These are phyloP conservation scores for Daubentonia madagascariensis DNA, from an alignment of 2,113 vertebrate genomes.

Conservation along the genomic window DNA sequence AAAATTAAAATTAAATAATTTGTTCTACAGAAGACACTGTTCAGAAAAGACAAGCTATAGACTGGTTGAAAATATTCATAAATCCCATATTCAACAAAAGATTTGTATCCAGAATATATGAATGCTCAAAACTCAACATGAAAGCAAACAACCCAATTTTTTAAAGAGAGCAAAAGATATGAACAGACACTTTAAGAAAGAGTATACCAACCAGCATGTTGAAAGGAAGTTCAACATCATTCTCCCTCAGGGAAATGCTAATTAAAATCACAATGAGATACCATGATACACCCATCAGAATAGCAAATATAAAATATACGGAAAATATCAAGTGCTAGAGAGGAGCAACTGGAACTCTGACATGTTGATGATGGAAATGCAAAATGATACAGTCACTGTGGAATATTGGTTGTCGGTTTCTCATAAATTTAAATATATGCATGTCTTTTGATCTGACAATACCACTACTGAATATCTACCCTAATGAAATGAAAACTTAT, in stretches of 20 bases:
- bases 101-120: not conserved
- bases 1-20: not conserved
- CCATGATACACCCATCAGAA: not conserved
- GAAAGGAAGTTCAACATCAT: not conserved
- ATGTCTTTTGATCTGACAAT: not conserved
- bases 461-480: not conserved
- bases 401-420: not conserved
- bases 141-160: not conserved
- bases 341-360: not conserved
- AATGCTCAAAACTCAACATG: not conserved
- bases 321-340: not conserved
- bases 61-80: not conserved
- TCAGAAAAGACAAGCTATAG: not conserved
- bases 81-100: not conserved
- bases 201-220: not conserved
- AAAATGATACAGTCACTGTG: not conserved
- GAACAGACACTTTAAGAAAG: not conserved
- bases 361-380: not conserved
- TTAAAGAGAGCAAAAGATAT: not conserved
- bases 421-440: not conserved
- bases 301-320: not conserved
- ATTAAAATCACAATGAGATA: not conserved
- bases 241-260: not conserved
- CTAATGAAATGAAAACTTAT: not conserved
- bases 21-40: not conserved